Conservation (phyloP, 2,113 vertebrate genomes). For the Dermatemys mawii region DNA sequence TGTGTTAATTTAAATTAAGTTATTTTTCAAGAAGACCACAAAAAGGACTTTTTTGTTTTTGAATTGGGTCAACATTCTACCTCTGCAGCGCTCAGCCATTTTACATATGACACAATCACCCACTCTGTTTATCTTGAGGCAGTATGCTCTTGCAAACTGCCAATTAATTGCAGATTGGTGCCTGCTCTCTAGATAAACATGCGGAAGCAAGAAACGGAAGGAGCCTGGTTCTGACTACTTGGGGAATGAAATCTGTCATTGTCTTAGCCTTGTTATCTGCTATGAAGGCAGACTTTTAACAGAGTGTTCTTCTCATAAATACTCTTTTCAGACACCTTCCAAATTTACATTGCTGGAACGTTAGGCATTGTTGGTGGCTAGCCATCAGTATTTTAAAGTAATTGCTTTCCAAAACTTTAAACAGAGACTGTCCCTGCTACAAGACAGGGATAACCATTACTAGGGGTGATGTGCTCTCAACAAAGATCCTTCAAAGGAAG, state of each 20-base stretch:
- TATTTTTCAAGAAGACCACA: constrained; percentile 73
- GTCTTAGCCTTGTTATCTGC: constrained; percentile 61
- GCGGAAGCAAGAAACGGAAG: constrained; percentile 33
- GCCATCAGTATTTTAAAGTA: constrained; percentile 12
- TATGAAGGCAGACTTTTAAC: constrained; percentile 58
- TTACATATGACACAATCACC: constrained; percentile 65
- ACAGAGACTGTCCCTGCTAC: constrained; percentile 18
- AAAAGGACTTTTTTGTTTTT: background rate
- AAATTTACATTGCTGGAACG: constrained; percentile 33
- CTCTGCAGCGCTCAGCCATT: constrained; percentile 81
- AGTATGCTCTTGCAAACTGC: constrained; percentile 69
- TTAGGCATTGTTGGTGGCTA: background rate
- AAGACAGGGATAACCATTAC: background rate
- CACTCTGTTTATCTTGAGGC: constrained; percentile 74
- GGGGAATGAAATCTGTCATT: constrained; percentile 66
- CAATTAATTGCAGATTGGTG: constrained; percentile 76
- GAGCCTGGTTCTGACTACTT: constrained; percentile 47
- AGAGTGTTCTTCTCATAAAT: constrained; percentile 47
- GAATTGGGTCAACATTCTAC: constrained; percentile 76
- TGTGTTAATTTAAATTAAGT: constrained; percentile 71
- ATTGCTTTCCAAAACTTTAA: background rate
- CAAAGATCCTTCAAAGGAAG: background rate
- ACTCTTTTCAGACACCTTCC: constrained; percentile 52
- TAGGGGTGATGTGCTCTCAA: rapidly evolving
- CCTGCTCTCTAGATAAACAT: constrained; percentile 69